Evolutionary conservation across 35 echinoderm and acorn worm genomes (phyloP).

Genomic region (Hemicentrotus pulcherrimus): DNA sequence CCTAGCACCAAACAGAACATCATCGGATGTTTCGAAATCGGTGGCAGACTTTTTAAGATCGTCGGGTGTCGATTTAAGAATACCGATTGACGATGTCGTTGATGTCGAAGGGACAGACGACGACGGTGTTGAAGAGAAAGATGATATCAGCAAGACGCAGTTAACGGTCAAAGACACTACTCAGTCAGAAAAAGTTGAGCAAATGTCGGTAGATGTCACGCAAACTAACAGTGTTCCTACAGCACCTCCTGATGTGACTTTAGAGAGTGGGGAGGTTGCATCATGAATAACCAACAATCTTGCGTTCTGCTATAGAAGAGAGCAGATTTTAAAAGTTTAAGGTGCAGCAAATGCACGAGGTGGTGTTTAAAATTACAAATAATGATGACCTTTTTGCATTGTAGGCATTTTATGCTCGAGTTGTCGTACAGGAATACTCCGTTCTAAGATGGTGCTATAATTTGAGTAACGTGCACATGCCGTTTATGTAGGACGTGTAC

Average conservation of each 20-base stretch:
- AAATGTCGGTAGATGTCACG: background rate
- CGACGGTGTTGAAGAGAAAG: background rate
- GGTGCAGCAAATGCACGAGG: background rate
- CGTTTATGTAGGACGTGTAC: too few relatives aligned
- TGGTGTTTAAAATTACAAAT: too few relatives aligned
- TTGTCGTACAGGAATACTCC: background rate
- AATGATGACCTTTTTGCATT: background rate
- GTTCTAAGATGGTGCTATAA: too few relatives aligned
- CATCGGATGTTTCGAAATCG: slow-evolving; percentile 5
- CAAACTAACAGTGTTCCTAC: background rate
- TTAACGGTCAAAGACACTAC: background rate
- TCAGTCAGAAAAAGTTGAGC: background rate
- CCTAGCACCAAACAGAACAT: background rate
- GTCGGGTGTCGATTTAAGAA: background rate
- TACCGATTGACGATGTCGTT: background rate
- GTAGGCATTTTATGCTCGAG: background rate
- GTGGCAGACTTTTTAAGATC: slow-evolving; percentile 2
- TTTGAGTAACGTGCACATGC: too few relatives aligned
- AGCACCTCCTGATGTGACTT: slow-evolving; percentile 10
- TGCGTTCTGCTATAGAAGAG: background rate
- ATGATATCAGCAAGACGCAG: background rate
- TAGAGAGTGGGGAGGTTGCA: background rate
- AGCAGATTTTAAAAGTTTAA: background rate
- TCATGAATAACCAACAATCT: background rate
- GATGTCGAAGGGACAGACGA: background rate